These are phyloP conservation scores for Aphaenogaster rudis DNA, from an alignment of 1,140 invertebrate genomes.

Conservation along the genomic window DNA sequence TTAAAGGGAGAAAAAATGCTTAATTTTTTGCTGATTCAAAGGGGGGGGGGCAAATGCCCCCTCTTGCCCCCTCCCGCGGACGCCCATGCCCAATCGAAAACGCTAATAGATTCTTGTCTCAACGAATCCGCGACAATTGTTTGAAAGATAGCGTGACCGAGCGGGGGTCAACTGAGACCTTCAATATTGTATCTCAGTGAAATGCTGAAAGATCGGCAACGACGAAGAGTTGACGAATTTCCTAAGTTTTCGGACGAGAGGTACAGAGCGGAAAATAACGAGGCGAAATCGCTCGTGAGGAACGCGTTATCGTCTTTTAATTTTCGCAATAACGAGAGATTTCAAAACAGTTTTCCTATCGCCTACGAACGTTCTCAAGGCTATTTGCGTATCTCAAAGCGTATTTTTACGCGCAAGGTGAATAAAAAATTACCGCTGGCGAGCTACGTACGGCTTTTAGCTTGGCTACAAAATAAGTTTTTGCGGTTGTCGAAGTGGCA, in stretches of 20 bases:
- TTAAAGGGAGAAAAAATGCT: too few species aligned
- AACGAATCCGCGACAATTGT: background rate
- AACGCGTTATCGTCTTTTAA: background rate
- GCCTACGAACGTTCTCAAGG: conserved; percentile 25
- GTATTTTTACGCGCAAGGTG: conserved; percentile 1
- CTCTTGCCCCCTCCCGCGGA: too few species aligned
- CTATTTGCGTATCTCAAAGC: conserved; percentile 6
- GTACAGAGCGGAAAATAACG: background rate
- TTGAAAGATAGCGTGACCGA: background rate
- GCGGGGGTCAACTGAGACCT: conserved; percentile 67
- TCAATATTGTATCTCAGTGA: conserved; percentile 71
- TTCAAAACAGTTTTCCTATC: conserved; percentile 20
- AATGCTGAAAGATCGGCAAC: background rate
- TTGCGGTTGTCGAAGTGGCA: background rate
- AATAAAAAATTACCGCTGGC: conserved; percentile 5
- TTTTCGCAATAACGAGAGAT: conserved; percentile 1
- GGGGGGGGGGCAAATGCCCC: too few species aligned
- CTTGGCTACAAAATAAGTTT: conserved; percentile 25
- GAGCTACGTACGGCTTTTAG: background rate
- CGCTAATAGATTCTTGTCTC: background rate
- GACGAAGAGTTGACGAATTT: background rate
- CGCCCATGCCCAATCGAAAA: too few species aligned
- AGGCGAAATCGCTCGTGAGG: background rate
- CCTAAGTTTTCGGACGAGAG: background rate
- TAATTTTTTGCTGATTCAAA: too few species aligned